Evolutionary conservation across 2,888 invertebrate genomes (phyloP).

Genomic region (Patella ulyssiponensis): DNA sequence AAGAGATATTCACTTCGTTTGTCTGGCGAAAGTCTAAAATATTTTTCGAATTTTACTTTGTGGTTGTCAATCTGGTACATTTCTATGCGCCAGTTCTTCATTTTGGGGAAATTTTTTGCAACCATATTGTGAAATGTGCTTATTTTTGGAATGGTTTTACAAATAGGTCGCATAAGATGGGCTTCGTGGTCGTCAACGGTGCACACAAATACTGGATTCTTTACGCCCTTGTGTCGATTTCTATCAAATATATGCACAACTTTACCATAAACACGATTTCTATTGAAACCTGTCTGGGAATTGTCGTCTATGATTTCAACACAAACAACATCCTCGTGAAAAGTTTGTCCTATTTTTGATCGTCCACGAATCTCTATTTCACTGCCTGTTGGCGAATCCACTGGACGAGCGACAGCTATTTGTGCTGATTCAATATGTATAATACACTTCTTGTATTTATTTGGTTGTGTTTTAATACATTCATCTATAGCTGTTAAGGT

Average conservation of each 20-base stretch:
- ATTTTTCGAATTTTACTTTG: conserved; percentile 22
- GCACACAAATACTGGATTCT: conserved; percentile 40
- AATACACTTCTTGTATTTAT: conserved; percentile 28
- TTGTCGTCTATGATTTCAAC: conserved; percentile 32
- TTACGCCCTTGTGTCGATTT: neutral
- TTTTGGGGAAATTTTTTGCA: conserved; percentile 13
- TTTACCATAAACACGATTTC: conserved; percentile 28
- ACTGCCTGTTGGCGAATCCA: neutral
- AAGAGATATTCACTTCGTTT: conserved; percentile 45
- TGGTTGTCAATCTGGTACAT: conserved; percentile 33
- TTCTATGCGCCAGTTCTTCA: conserved; percentile 38
- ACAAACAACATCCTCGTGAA: conserved; percentile 34
- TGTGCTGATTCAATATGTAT: conserved; percentile 30
- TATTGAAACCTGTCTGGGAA: neutral
- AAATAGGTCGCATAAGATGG: conserved; percentile 48
- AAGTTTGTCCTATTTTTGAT: conserved; percentile 37
- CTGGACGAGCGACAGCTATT: conserved; percentile 18
- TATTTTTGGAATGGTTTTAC: conserved; percentile 55
- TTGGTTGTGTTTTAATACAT: conserved; percentile 6
- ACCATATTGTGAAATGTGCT: conserved; percentile 4
- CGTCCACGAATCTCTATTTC: conserved; percentile 35
- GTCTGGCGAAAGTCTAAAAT: conserved; percentile 37
- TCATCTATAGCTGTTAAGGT: neutral
- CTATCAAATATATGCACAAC: conserved; percentile 40
- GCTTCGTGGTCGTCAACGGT: conserved; percentile 42